Base-by-base conservation (phyloP, 2,113 vertebrate genomes). In the Canis aureus region DNA sequence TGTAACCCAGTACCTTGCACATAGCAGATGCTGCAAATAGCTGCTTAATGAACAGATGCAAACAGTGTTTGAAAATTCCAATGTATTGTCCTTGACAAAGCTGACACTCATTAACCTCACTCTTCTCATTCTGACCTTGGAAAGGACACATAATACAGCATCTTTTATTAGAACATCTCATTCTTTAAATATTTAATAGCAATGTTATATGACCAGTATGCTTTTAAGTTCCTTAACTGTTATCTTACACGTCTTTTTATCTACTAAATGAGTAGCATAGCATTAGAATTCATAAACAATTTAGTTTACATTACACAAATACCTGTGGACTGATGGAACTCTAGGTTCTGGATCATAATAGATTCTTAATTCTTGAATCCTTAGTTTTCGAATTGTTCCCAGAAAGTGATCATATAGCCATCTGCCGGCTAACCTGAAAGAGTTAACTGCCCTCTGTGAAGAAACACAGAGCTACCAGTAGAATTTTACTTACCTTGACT, bases 401-500 rank as follows among this genome's bases (percentile, higher is more conserved):
- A 67, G 43, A 96, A 88, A 81, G 27, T 89, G 12, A 32, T 57
- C 27, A 35, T 3, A 59, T 25, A 53, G 43, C 15, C 15, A 23
- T 71, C 5, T 71, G 55, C 25, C 12, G 80, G 60, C 43, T 76
- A 13, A 80, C 35, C 43, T n/a, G 11, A 92, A 94, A 78, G 73
- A 67, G 59, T 93, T 82, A 94, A 91, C 17, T 67, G 22, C 29
- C 60, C 51, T 91, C 55, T 92, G 5, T 23, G 27, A 91, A 79
- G 57, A 83, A 94, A 59, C 51, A 66, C 3, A 22, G 43, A 96
- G 64, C 25, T 73, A 49, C 32, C 43, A 57, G 53, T 6, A 64
- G 64, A 83, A n/a, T 74, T 97, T 85, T 85, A 43, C 12, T 95
- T 38, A 96, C 78, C 76, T 85, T 95, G 81, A 78, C 91, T 95